Conservation (phyloP, 2,888 invertebrate species). For the Siphlonurus alternatus region DNA sequence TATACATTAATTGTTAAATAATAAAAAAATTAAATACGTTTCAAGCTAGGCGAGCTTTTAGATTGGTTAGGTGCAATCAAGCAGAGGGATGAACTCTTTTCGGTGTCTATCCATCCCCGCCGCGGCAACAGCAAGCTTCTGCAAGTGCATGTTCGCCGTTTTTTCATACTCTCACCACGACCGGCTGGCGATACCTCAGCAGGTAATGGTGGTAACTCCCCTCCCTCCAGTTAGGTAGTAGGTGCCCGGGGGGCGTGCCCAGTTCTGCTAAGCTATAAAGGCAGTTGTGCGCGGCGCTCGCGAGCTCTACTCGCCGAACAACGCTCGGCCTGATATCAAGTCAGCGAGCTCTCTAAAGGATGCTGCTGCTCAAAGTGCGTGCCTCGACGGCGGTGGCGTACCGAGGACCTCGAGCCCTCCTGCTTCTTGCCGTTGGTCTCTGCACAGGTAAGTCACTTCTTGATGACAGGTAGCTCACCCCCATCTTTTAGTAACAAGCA, state of each 20-base stretch:
- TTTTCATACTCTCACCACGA: background rate
- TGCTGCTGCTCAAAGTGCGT: background rate
- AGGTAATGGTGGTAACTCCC: too few species aligned
- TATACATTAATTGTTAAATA: too few species aligned
- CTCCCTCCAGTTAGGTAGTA: background rate
- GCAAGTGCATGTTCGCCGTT: background rate
- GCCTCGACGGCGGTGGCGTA: background rate
- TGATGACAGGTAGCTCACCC: too few species aligned
- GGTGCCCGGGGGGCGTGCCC: background rate
- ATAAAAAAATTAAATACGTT: too few species aligned
- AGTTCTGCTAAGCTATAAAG: background rate
- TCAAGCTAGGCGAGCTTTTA: too few species aligned
- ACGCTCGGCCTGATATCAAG: background rate
- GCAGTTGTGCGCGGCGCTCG: background rate
- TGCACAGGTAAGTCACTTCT: background rate
- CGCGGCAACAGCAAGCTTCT: background rate
- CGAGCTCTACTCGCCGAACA: background rate
- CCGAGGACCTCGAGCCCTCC: background rate
- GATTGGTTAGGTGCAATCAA: too few species aligned
- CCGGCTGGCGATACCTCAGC: too few species aligned
- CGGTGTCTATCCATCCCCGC: too few species aligned
- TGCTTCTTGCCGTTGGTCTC: background rate
- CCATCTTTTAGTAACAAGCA: too few species aligned
- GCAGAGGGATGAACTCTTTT: too few species aligned
- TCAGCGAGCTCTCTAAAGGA: background rate